Base-by-base conservation (phyloP, 2,797 vertebrate genomes). In the Aldrovandia affinis region DNA sequence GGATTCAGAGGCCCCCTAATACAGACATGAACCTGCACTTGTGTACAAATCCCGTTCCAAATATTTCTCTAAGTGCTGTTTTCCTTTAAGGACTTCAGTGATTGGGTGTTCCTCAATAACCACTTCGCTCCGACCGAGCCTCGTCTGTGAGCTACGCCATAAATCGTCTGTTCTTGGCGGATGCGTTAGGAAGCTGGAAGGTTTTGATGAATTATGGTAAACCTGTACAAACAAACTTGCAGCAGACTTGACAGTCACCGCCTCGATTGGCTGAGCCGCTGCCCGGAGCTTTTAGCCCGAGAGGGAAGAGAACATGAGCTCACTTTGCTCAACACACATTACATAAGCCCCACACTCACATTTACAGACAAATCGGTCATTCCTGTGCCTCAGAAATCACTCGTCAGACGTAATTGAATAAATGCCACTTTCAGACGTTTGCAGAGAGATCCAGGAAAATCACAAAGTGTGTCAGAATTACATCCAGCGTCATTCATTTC, bases 301-400 rank as follows among this genome's bases (percentile, higher is more conserved):
- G 9, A 54, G 15, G 73, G 61, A 57, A 50, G 65, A 79, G 57
- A 57, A 63, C 33, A 63, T 50, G 30, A 61, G 78, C 28, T 25
- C 77, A 83, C 55, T 63, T 33, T 63, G 28, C n/a, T 77, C 42
- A 79, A 57, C 47, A 61, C n/a, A 63, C 78, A 78, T 83, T 30
- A 78, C 52, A 63, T 18, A 77, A 44, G 47, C 25, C 68, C 42
- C 8, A 42, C 42, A 42, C n/a, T 77, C 14, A 70, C 44, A 77
- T 44, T 25, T 44, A 77, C 42, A 44, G 42, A 77, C 73, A 25
- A 25, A 6, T 10, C 2, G 61, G 2, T 30, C 5, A 9, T 70
- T 70, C 39, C 68, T 70, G 33, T 39, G 5, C 18, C 33, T 22
- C 15, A 70, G n/a, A 70, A 70, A 39, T 20, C 68, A 70, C 18